Base-by-base conservation (phyloP, 2,888 invertebrate genomes). In the Rambutsinella grinnellia region DNA sequence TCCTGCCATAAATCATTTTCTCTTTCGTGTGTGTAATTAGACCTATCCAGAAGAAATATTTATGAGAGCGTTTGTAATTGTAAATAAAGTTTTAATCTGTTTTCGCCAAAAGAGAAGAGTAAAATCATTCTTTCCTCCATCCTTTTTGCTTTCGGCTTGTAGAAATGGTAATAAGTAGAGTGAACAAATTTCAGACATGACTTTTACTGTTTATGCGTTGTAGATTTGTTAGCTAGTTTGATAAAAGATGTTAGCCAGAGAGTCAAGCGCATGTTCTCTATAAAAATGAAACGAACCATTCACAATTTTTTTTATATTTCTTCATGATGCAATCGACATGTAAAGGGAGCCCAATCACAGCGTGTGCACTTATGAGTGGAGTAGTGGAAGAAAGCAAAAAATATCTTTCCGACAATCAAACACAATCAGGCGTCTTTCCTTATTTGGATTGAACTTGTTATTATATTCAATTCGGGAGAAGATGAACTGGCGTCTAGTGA, bases 341-440 rank as follows among this genome's bases (percentile, higher is more conserved):
- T 27, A 51, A 27, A 24, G 13, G 46, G 10, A 56, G 46, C 51
- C 49, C 26, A 65, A 28, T 72, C 72, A 65, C 36, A 65, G 51
- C 51, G 26, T 58, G 63, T 27, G 47, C 44, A 51, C 36, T 36
- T 36, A 13, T 36, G 13, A 36, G 13, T 13, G 36, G 36, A 36
- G 36, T 36, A 13, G 36, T 13, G 36, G 36, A 51, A 23, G 24
- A 8, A 51, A 36, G 62, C 26, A 26, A 60, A 58, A 72, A 65
- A 51, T 13, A 36, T 36, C 5, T 36, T 51, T 58, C 72, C 58
- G 58, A 65, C 65, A 65, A 63, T 72, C 72, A 36, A 54, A 54
- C 56, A 49, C 57, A 65, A 63, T 63, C 53, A 74, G 74, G 74
- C 74, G 66, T 60, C 74, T 74, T 21, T 27, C 74, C 74, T 27